Conservation (phyloP, 2,113 vertebrate species). For the Arothron firmamentum region DNA sequence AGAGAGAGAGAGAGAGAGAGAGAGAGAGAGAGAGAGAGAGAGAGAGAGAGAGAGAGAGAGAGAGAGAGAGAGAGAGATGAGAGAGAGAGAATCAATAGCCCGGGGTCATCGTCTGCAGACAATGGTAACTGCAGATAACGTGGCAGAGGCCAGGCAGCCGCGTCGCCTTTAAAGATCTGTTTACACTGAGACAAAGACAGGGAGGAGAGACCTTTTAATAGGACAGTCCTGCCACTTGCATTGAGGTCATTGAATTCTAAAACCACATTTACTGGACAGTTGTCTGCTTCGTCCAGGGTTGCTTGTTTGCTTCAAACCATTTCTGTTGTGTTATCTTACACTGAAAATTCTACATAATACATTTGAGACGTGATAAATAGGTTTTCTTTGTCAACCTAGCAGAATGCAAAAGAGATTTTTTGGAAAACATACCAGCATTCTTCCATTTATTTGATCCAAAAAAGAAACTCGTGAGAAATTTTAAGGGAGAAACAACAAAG, state of each 20-base stretch:
- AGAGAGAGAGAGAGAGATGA: slow-evolving; percentile 23
- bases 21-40: slow-evolving; percentile 43
- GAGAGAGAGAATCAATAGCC: slow-evolving; percentile 63
- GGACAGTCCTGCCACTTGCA: slow-evolving; percentile 61
- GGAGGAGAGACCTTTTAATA: slow-evolving; percentile 67
- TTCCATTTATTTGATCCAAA: not conserved
- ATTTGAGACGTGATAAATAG: slow-evolving; percentile 1
- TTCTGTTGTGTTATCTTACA: slow-evolving; percentile 8
- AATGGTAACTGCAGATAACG: slow-evolving; percentile 66
- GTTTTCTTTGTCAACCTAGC: slow-evolving; percentile 12
- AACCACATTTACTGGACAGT: slow-evolving; percentile 52
- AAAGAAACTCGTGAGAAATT: slow-evolving; percentile 3
- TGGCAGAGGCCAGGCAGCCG: slow-evolving; percentile 42
- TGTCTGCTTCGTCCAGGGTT: slow-evolving; percentile 43
- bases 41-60: slow-evolving; percentile 34
- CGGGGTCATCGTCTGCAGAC: slow-evolving; percentile 54
- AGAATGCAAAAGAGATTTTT: not conserved
- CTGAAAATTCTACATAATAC: slow-evolving; percentile 7
- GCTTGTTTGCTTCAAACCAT: slow-evolving; percentile 12
- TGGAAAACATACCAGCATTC: too few relatives aligned
- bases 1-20: slow-evolving; percentile 39
- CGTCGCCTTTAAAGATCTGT: slow-evolving; percentile 61
- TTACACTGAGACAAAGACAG: slow-evolving; percentile 55
- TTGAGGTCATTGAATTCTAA: slow-evolving; percentile 58
- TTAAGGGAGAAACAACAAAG: slow-evolving; percentile 3